Base-by-base conservation (phyloP, 2,113 vertebrate genomes). In the Chauna torquata region DNA sequence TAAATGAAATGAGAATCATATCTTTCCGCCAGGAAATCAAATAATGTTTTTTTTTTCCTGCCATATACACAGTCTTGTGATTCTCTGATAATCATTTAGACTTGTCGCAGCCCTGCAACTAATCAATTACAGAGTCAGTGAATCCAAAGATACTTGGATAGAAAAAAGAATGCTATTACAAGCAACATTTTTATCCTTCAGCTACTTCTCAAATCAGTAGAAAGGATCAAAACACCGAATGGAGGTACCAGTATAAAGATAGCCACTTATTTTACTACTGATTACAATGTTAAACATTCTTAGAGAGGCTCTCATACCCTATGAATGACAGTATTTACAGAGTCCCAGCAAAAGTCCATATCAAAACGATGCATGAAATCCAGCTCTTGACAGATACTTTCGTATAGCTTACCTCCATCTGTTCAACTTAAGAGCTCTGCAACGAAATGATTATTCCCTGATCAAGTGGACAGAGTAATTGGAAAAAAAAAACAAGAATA, bases 41-140 rank as follows among this genome's bases (percentile, higher is more conserved):
- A 42, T 7, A 24, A 14, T 47, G 8, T 6, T 54, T 94, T 79
- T 87, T 81, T 28, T 79, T 87, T 81, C 25, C 70, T 86, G 36
- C 49, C 62, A 44, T 57, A 57, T 10, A 47, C 45, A 47, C 30
- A 83, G 36, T 72, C 27, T 76, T 57, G 23, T 4, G 3, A 82
- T 90, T 59, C 65, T 94, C 82, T 74, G 59, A 44, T 79, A 89
- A 89, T 82, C n/a, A 59, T 70, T 92, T 89, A 82, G 44, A 80
- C 64, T 42, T 82, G 59, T 54, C 64, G 77, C 30, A 86, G 77
- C 20, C 28, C 30, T 70, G 40, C 49, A 92, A 65, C 54, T 93
- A 92, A 80, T 80, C 55, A 82, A 11, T 77, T 82, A 65, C 28
- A 80, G 44, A 72, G 62, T 49, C 66, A 88, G 68, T 88, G 86